phyloP scores from a whole-genome alignment of 2,797 vertebrate genomes.

The Varecia variegata region DNA sequence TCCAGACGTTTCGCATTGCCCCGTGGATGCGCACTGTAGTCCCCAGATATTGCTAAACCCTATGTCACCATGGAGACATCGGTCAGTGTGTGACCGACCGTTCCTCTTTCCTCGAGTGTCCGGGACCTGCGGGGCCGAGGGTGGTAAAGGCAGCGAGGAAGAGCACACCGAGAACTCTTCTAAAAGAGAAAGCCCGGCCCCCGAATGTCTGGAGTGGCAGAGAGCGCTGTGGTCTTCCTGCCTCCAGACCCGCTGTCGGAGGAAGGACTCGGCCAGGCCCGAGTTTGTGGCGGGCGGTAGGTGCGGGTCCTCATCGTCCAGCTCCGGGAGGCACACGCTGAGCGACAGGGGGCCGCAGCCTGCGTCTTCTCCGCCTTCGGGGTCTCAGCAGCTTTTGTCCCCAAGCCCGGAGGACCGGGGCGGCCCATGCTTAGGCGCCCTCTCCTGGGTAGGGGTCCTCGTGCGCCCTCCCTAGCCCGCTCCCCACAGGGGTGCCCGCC shows the following conservation, averaged over 20 bases:
- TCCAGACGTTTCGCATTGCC: neutral
- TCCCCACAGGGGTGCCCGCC: neutral
- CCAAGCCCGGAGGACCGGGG: neutral
- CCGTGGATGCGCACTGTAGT: neutral
- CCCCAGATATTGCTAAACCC: neutral
- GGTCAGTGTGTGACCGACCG: neutral
- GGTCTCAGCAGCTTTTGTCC: slow-evolving; percentile 41
- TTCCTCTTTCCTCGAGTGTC: neutral
- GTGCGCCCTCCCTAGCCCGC: neutral
- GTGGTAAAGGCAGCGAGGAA: neutral
- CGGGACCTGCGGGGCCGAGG: neutral
- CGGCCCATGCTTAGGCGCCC: neutral
- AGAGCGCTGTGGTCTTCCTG: neutral
- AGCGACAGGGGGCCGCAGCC: neutral
- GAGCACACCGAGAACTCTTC: neutral
- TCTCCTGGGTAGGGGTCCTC: slow-evolving; percentile 14
- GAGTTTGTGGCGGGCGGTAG: neutral
- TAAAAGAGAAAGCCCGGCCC: neutral
- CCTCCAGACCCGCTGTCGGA: neutral
- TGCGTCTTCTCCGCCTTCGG: neutral
- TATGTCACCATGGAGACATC: slow-evolving; percentile 24
- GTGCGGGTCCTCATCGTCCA: neutral
- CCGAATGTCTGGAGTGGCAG: neutral
- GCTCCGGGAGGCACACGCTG: neutral
- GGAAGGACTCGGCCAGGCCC: neutral